These are phyloP conservation scores for Bathynomus jamesi DNA, from an alignment of 1,140 invertebrate species.

Conservation along the genomic window DNA sequence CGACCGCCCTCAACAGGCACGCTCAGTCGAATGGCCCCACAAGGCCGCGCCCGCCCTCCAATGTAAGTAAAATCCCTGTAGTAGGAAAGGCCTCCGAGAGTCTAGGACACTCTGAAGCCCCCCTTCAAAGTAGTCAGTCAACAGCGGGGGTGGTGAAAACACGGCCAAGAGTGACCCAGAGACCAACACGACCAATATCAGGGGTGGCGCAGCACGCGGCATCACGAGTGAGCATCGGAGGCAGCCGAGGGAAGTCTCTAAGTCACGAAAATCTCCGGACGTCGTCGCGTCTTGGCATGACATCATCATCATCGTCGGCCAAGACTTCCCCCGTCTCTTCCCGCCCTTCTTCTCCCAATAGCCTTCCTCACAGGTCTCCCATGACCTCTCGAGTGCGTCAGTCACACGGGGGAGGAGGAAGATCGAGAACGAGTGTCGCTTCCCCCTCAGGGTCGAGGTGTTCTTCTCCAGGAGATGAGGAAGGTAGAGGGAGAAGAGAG, in stretches of 20 bases:
- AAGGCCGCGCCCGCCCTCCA: not conserved
- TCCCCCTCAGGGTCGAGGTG: not conserved
- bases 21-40: not conserved
- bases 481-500: not conserved
- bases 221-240: not conserved
- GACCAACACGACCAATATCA: conserved; percentile 6
- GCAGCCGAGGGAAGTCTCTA: conserved; percentile 5
- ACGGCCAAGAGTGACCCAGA: not conserved
- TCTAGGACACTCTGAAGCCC: not conserved
- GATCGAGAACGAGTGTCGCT: not conserved
- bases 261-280: conserved; percentile 15
- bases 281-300: not conserved
- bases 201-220: not conserved
- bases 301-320: not conserved
- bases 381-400: not conserved
- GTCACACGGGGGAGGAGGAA: not conserved
- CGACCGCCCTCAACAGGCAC: not conserved
- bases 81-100: not conserved
- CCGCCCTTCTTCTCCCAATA: not conserved
- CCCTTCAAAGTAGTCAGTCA: not conserved
- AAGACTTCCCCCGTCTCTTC: not conserved
- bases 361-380: not conserved
- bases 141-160: not conserved
- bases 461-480: not conserved
- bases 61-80: conserved; percentile 4